Evolutionary conservation across 53 echinoderm and acorn worm genomes (phyloP), one percentile per base, ranked within the genome.

Genomic region (Paracentrotus lividus): DNA sequence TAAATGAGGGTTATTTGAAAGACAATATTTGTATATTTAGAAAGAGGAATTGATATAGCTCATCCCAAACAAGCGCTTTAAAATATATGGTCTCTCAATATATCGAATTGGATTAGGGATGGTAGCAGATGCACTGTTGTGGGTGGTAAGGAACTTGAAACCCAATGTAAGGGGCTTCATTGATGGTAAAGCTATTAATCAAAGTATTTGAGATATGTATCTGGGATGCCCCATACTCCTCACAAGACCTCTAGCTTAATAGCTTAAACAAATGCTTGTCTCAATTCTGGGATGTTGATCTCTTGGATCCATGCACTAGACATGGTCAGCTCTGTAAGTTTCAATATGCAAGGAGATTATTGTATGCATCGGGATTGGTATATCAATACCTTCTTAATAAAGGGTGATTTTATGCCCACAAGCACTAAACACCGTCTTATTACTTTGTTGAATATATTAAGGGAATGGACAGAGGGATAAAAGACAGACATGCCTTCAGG

Each of bases 251-350:
- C 36, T 72, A 72, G 72, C 72, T 72, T 72, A 72, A 72, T 72
- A 72, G 72, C 72, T 72, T 72, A 72, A 72, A 40, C 72, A 72
- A 72, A 72, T 72, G 72, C 36, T 72, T 72, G 40, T 72, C 72
- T 36, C 72, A 72, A 72, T 72, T 72, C 15, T 72, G 2, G 21
- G 72, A 40, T 72, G 72, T 18, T 15, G 31, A 31, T 67, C 67
- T 67, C 67, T 67, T 16, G n/a, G 33, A 32, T 9, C 40, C 72
- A 72, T 67, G 34, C 67, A 32, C 32, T 27, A 31, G 33, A 32
- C 67, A 7, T 72, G 72, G 72, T 72, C 36, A 72, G 72, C 8
- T 72, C n/a, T n/a, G n/a, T n/a, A n/a, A n/a, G n/a, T n/a, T n/a
- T n/a, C n/a, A 38, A 72, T 38, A 38, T 72, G 40, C 64, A 38